Conservation (phyloP, 2,888 invertebrate genomes). For the Hybos culiciformis region DNA sequence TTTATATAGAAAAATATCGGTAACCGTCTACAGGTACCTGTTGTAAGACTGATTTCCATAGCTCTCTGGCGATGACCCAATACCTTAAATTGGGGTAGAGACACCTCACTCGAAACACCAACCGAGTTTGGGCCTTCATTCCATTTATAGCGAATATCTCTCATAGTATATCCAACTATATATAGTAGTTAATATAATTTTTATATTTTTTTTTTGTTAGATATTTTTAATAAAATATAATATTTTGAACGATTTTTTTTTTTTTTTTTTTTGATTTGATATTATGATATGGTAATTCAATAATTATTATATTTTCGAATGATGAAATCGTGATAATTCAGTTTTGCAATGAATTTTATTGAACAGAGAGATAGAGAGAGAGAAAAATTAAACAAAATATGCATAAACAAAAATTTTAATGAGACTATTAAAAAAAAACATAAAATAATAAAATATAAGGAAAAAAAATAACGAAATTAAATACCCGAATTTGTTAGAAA, state of each 20-base stretch:
- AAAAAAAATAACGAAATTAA: neutral
- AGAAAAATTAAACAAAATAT: constrained; percentile 29
- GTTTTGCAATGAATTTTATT: constrained; percentile 20
- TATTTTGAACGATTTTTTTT: constrained; percentile 2
- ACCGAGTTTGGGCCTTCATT: constrained; percentile 90
- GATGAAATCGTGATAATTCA: too few species aligned
- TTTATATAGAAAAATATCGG: constrained; percentile 25
- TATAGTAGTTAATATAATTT: neutral
- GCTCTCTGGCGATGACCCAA: constrained; percentile 91
- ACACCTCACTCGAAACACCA: constrained; percentile 90
- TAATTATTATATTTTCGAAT: too few species aligned
- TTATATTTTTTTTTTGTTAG: neutral
- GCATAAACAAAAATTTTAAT: constrained; percentile 19
- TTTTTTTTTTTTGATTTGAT: constrained; percentile 1
- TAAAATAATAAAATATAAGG: neutral
- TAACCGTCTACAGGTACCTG: constrained; percentile 62
- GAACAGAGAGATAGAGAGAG: constrained; percentile 29
- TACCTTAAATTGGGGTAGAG: constrained; percentile 95
- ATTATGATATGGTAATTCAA: neutral
- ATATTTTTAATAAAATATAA: constrained; percentile 4
- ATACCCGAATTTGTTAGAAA: neutral
- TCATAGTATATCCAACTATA: constrained; percentile 93
- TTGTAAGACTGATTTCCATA: constrained; percentile 92
- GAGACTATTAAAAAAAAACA: constrained; percentile 30
- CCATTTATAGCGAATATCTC: constrained; percentile 96